Evolutionary conservation across 2,113 vertebrate species (phyloP).

Genomic region (Phrynosoma blainvillii): DNA sequence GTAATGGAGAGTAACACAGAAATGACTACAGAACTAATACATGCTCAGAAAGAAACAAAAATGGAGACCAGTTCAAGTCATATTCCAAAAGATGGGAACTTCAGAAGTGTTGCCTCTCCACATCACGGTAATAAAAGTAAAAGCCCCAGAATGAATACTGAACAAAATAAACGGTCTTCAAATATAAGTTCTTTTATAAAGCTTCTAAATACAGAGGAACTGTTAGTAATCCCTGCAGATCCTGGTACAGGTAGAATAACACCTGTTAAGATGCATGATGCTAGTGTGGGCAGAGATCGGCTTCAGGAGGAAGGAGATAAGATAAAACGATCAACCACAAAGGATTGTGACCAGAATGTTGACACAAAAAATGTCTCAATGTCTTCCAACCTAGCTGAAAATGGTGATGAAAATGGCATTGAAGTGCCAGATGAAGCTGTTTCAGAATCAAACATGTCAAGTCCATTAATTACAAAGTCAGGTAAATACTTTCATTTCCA

Average conservation of each 20-base stretch:
- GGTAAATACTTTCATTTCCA: conserved; percentile 34
- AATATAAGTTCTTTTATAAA: background rate
- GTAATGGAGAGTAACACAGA: background rate
- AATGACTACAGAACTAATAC: conserved; percentile 32
- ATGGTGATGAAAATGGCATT: background rate
- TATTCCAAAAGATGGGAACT: background rate
- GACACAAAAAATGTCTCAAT: fast-evolving
- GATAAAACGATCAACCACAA: background rate
- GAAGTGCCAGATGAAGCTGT: conserved; percentile 15
- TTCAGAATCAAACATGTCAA: conserved; percentile 15
- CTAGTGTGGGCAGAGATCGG: fast-evolving
- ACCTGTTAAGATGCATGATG: background rate
- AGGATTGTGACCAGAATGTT: fast-evolving
- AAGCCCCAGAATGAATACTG: conserved; percentile 44
- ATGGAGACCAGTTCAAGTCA: background rate
- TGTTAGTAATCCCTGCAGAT: background rate
- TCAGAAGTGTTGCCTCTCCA: background rate
- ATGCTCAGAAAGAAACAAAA: conserved; percentile 55
- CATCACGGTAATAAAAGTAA: background rate
- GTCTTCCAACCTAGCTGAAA: conserved; percentile 48
- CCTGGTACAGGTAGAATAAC: conserved; percentile 4
- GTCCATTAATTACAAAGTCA: conserved; percentile 1
- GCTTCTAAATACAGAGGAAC: background rate
- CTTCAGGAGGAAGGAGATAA: fast-evolving
- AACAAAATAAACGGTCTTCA: background rate